These are phyloP conservation scores for Poecile montanus DNA, from an alignment of 2,797 vertebrate species.

Conservation along the genomic window DNA sequence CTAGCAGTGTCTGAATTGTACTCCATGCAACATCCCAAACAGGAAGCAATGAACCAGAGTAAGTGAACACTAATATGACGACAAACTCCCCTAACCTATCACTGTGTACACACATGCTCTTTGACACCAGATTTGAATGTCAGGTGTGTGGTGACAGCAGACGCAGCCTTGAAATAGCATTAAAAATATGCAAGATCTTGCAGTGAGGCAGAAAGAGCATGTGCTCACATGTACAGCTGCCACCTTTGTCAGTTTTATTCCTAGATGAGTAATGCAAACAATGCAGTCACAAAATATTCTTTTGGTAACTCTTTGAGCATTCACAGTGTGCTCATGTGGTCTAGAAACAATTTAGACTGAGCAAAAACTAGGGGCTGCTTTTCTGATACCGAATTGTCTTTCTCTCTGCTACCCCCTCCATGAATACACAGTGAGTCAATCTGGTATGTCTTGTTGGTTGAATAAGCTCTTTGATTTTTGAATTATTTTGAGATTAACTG, in stretches of 20 bases:
- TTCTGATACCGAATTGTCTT: slow-evolving; percentile 72
- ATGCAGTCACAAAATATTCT: slow-evolving; percentile 51
- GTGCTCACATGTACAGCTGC: background rate
- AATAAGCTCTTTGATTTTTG: slow-evolving; percentile 82
- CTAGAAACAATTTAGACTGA: slow-evolving; percentile 76
- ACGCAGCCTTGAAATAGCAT: background rate
- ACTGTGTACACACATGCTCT: background rate
- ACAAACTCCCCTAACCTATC: background rate
- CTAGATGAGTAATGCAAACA: slow-evolving; percentile 62
- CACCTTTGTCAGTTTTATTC: slow-evolving; percentile 38
- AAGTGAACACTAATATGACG: background rate
- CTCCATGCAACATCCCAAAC: background rate
- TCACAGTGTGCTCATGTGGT: slow-evolving; percentile 35
- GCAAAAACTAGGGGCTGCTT: slow-evolving; percentile 65
- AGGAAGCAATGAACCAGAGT: background rate
- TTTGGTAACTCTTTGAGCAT: slow-evolving; percentile 67
- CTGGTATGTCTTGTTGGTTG: slow-evolving; percentile 76
- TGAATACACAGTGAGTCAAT: slow-evolving; percentile 76
- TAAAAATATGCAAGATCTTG: background rate
- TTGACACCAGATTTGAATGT: background rate
- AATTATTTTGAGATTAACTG: slow-evolving; percentile 83
- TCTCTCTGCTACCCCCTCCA: slow-evolving; percentile 54
- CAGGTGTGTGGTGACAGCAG: background rate
- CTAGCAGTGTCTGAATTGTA: background rate
- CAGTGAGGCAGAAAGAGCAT: background rate